Conservation (phyloP, 2,113 vertebrate species). For the Apaloderma vittatum region DNA sequence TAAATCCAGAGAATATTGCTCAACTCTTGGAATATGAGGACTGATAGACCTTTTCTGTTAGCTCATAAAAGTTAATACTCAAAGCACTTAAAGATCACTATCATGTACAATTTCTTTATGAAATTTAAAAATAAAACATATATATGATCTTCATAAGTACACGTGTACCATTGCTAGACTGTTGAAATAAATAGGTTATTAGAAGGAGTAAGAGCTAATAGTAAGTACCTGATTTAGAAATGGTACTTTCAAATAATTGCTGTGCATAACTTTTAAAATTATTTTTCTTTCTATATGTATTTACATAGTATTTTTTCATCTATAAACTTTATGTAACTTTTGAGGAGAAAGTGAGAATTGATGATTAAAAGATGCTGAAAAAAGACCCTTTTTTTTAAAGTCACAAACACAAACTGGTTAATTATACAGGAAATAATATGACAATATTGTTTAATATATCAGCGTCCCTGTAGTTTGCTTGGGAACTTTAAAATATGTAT, state of each 20-base stretch:
- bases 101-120: neutral
- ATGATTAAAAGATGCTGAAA: neutral
- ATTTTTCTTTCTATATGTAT: neutral
- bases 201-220: neutral
- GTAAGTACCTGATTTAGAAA: neutral
- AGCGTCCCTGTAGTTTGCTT: neutral
- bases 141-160: neutral
- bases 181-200: neutral
- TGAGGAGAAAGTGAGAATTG: neutral
- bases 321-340: neutral
- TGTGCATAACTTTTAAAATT: neutral
- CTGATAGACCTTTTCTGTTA: neutral
- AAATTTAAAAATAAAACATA: neutral
- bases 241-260: neutral
- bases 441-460: neutral
- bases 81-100: neutral
- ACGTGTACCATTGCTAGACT: neutral
- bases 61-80: neutral
- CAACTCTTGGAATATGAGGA: neutral
- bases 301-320: neutral
- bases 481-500: fast-evolving
- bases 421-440: neutral
- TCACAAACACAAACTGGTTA: neutral
- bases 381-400: neutral
- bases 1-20: neutral